Evolutionary conservation across 2,888 invertebrate species (phyloP).

Genomic region (Lordiphosa andalusiaca): DNA sequence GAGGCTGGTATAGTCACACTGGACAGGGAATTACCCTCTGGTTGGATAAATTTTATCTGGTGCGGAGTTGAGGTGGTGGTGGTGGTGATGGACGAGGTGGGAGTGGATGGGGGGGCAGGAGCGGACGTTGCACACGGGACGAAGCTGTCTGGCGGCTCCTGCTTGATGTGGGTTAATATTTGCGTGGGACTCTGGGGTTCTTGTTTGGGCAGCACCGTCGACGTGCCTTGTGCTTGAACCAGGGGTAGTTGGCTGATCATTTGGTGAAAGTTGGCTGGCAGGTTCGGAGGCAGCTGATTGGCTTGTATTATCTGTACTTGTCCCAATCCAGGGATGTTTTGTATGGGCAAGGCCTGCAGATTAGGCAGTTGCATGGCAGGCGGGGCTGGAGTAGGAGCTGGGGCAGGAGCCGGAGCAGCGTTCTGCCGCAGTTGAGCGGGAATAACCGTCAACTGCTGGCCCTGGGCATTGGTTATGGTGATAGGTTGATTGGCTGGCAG

Average conservation of each 20-base stretch:
- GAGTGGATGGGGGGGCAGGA: slow-evolving; percentile 14
- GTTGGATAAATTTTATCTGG: slow-evolving; percentile 73
- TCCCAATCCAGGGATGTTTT: slow-evolving; percentile 88
- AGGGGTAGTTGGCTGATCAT: slow-evolving; percentile 59
- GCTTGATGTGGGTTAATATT: slow-evolving; percentile 77
- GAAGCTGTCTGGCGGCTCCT: slow-evolving; percentile 76
- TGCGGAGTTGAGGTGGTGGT: slow-evolving; percentile 33
- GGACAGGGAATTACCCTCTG: slow-evolving; percentile 46
- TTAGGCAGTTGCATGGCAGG: slow-evolving; percentile 75
- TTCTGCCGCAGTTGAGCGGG: slow-evolving; percentile 83
- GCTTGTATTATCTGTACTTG: slow-evolving; percentile 86
- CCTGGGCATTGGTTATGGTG: slow-evolving; percentile 87
- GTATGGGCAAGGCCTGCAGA: slow-evolving; percentile 86
- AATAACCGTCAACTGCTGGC: slow-evolving; percentile 92
- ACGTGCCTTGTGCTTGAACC: slow-evolving; percentile 28
- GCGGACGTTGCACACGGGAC: slow-evolving; percentile 20
- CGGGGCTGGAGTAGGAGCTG: slow-evolving; percentile 39
- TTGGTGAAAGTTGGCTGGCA: slow-evolving; percentile 75
- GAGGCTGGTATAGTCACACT: slow-evolving; percentile 58
- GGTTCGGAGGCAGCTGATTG: slow-evolving; percentile 79
- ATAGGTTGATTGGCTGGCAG: slow-evolving; percentile 82
- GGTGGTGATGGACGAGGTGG: slow-evolving; percentile 15
- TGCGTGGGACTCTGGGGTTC: slow-evolving; percentile 79
- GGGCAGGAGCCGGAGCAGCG: slow-evolving; percentile 11
- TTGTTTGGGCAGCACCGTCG: slow-evolving; percentile 71